Evolutionary conservation across 2,888 invertebrate species (phyloP), one percentile per base, ranked within the genome.

Genomic region (Cerceris ruficornis): DNA sequence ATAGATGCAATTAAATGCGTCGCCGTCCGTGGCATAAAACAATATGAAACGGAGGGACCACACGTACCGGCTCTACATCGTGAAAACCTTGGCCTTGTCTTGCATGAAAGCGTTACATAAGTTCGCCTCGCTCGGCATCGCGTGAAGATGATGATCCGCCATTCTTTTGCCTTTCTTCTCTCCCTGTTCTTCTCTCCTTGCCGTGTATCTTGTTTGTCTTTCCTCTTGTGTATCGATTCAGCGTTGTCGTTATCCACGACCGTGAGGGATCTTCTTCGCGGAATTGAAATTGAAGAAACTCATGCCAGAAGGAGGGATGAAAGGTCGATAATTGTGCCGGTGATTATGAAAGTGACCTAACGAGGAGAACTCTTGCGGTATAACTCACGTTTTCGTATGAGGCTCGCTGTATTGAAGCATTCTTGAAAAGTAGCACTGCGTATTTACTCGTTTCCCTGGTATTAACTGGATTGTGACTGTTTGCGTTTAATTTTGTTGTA

Each of bases 41-140:
- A 78, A 83, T 81, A 69, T 61, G 75, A 84, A 69, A 70, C 49
- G 62, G 57, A 57, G 39, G 69, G 76, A 75, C 74, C 74, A 74
- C 75, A 69, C 70, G 69, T 65, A 58, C 72, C 61, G 61, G 52
- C 49, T 50, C 73, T 59, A 69, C 77, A 57, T 70, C 76, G 69
- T n/a, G 66, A 65, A 77, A 88, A 88, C 90, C 90, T 90, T 89
- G 88, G 89, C 90, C 89, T 90, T 90, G 90, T 87, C 87, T 88
- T 79, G 80, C 84, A 83, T 80, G 82, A 87, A 85, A 86, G 88
- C 81, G 83, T 90, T 90, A 89, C 89, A 86, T 90, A 89, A 90
- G 88, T 83, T 82, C 81, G 80, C 80, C 84, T 83, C 82, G 83
- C 81, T 83, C 77, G 83, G 79, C 79, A 82, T 83, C 83, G 85